Base-by-base conservation (phyloP, 2,888 invertebrate species). In the Parnassius apollo region DNA sequence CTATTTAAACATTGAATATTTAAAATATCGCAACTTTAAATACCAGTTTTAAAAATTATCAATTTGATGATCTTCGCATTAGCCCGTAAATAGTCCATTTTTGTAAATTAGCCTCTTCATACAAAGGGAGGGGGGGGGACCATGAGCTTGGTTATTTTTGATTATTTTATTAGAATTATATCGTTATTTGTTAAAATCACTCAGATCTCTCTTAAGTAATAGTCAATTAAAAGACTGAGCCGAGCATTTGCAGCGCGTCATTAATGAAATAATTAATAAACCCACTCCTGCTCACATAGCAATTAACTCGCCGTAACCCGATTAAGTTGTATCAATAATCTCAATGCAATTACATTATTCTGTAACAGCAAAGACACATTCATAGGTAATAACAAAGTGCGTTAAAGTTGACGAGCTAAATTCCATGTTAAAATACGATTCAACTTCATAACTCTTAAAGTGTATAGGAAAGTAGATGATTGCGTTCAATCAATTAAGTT, bases 251-350 rank as follows among this genome's bases (percentile, higher is more conserved):
- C 35, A 9, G 25, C 12, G 59, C 58, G 18, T 46, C 45, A 13
- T 35, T 45, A 59, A 59, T 53, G 52, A 53, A 53, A 53, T 46
- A 53, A 59, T 59, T 53, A 59, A 46, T 53, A 35, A 48, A 54
- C 35, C 13, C 52, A 13, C 35, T 59, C 18, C 45, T 59, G 53
- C 59, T 54, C 49, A 49, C 60, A 55, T 54, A 42, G 42, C 49
- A 60, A 60, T 60, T 59, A 59, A 53, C 48, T 46, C 49, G 42
- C 54, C 49, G 61, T 61, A 56, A 42, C 18, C 45, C 56, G 45
- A 61, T 51, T 57, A 57, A 18, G 46, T 7, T 18, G 54, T 61
- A 46, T 18, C 42, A 46, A 57, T 61, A 61, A 57, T 57, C 11
- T 45, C 35, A 44, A 13, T n/a, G 42, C 56, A 61, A 51, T 45